Evolutionary conservation across 2,888 invertebrate genomes (phyloP).

Genomic region (Phyto melanocephala): DNA sequence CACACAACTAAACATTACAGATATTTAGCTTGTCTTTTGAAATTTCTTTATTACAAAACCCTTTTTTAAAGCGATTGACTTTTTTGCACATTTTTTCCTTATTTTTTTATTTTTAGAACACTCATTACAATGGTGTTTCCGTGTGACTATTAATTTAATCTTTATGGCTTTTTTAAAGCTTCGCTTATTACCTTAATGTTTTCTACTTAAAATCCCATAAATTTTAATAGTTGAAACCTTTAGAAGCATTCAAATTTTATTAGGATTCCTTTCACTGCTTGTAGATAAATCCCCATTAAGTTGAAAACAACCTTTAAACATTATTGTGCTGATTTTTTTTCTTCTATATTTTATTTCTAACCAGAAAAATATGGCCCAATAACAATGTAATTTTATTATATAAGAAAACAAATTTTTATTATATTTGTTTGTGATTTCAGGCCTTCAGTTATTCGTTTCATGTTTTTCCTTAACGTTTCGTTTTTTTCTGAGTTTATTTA

Average conservation of each 20-base stretch:
- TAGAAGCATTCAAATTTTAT: not conserved
- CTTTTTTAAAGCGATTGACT: too few relatives aligned
- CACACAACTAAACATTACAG: too few relatives aligned
- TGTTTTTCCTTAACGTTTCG: not conserved
- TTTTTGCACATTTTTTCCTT: not conserved
- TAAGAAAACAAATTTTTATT: not conserved
- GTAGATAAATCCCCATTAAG: not conserved
- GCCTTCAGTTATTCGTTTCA: not conserved
- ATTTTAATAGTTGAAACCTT: not conserved
- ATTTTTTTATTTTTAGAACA: not conserved
- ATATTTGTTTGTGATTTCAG: conserved; percentile 2
- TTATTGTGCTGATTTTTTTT: not conserved
- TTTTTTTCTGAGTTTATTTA: not conserved
- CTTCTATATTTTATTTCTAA: not conserved
- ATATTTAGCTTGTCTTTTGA: too few relatives aligned
- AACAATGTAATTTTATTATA: not conserved
- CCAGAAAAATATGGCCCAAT: not conserved
- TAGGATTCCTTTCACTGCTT: not conserved
- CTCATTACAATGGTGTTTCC: not conserved
- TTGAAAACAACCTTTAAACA: conserved; percentile 3
- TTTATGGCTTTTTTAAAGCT: not conserved
- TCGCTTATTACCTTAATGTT: not conserved
- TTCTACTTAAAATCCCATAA: not conserved
- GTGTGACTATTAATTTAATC: not conserved
- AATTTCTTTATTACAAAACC: too few relatives aligned